Conservation (phyloP, 2,113 vertebrate species). For the Cygnus atratus region DNA sequence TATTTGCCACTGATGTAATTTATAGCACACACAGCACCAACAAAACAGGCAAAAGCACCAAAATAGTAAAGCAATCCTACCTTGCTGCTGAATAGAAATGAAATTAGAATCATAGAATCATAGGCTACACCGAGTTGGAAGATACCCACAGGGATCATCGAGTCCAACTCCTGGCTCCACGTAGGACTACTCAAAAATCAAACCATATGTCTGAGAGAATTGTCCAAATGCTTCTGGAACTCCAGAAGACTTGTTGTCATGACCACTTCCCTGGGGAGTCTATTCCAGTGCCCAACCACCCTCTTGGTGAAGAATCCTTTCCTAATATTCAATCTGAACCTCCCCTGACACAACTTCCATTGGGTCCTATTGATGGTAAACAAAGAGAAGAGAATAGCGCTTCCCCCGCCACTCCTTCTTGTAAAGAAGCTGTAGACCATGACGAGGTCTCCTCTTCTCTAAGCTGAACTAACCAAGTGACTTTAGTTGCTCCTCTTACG, state of each 20-base stretch:
- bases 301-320: background rate
- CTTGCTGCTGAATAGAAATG: background rate
- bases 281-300: background rate
- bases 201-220: too few relatives aligned
- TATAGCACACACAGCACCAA: background rate
- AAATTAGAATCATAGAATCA: background rate
- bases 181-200: too few relatives aligned
- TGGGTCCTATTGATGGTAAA: background rate
- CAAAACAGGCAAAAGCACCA: background rate
- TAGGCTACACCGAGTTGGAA: too few relatives aligned
- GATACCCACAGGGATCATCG: too few relatives aligned
- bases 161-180: too few relatives aligned
- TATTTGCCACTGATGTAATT: background rate
- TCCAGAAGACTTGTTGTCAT: background rate
- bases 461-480: background rate
- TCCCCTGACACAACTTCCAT: too few relatives aligned
- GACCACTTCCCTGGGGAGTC: background rate
- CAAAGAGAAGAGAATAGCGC: too few relatives aligned
- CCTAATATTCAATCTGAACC: too few relatives aligned
- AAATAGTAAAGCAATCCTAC: background rate
- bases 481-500: background rate
- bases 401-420: background rate
- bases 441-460: background rate
- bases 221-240: too few relatives aligned
- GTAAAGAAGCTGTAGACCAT: background rate